phyloP scores from a whole-genome alignment of 2,797 vertebrate genomes.

The Neomorphus geoffroyi region DNA sequence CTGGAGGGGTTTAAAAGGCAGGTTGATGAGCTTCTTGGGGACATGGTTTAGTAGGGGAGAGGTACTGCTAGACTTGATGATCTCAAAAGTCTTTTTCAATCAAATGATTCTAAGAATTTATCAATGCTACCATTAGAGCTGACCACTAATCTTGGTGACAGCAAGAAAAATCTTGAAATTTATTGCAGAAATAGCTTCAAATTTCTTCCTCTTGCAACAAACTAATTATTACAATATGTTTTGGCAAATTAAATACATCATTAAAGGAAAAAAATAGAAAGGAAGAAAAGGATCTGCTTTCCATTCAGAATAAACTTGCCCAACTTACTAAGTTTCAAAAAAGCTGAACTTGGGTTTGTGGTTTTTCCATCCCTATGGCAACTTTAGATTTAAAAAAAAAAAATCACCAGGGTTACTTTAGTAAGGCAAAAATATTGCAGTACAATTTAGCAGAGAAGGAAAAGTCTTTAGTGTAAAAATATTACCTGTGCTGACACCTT shows the following conservation, averaged over 20 bases:
- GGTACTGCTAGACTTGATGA: too few relatives aligned
- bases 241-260: neutral
- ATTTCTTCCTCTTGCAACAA: neutral
- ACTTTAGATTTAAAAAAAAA: neutral
- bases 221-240: neutral
- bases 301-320: neutral
- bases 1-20: too few relatives aligned
- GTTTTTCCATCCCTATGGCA: neutral
- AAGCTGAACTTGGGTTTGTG: neutral
- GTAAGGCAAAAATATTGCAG: neutral
- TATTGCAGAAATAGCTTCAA: neutral
- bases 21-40: too few relatives aligned
- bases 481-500: rapidly evolving
- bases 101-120: too few relatives aligned
- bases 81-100: too few relatives aligned
- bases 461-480: neutral
- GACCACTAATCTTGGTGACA: neutral
- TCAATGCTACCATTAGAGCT: neutral
- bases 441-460: neutral
- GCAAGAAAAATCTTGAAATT: neutral
- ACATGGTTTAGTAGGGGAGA: too few relatives aligned
- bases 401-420: neutral
- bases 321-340: neutral
- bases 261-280: neutral
- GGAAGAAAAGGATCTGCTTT: neutral